These are phyloP conservation scores for Aleiodes leptofemur DNA, from an alignment of 2,888 invertebrate species.

Conservation along the genomic window DNA sequence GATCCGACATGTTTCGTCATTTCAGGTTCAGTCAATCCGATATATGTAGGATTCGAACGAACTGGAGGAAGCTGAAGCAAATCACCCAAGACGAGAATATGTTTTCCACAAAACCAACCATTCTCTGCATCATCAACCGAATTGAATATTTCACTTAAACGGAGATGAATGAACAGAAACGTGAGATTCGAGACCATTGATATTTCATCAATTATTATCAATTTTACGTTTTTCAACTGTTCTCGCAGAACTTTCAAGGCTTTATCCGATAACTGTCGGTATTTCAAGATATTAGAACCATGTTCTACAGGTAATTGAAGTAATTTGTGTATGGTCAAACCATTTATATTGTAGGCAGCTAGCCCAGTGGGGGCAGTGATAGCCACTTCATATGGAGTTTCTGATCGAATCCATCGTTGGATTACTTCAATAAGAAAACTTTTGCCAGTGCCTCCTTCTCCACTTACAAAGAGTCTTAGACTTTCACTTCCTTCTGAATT, in stretches of 20 bases:
- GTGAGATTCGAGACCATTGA: constrained; percentile 47
- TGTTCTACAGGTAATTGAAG: constrained; percentile 45
- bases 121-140: background rate
- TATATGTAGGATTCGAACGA: constrained; percentile 60
- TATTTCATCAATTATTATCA: constrained; percentile 49
- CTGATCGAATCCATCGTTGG: constrained; percentile 6
- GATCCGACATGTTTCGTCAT: constrained; percentile 55
- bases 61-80: constrained; percentile 66
- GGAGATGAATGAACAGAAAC: constrained; percentile 20
- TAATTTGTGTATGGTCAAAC: constrained; percentile 30
- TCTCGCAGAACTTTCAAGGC: constrained; percentile 37
- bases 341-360: constrained; percentile 25
- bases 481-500: constrained; percentile 2
- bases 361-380: constrained; percentile 26
- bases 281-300: constrained; percentile 3
- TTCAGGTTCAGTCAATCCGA: constrained; percentile 56
- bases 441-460: constrained; percentile 33
- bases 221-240: constrained; percentile 23
- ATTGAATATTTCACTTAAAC: constrained; percentile 24
- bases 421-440: background rate
- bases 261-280: constrained; percentile 38
- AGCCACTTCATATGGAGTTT: background rate
- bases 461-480: constrained; percentile 29
- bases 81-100: constrained; percentile 65
- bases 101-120: constrained; percentile 65